Base-by-base conservation (phyloP, 2,113 vertebrate genomes). In the Phylloscopus trochiloides region DNA sequence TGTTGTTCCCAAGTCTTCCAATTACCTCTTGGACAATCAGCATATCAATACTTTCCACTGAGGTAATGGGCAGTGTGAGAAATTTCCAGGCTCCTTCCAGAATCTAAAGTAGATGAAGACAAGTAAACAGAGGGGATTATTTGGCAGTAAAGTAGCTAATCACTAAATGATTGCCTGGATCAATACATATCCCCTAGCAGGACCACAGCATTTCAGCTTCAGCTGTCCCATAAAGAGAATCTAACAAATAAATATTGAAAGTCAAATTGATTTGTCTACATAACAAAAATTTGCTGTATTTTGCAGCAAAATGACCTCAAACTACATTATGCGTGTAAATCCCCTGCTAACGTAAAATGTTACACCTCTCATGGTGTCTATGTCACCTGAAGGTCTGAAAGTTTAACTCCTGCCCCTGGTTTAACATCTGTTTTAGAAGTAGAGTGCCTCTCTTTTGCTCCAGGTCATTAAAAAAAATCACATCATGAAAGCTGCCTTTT, bases 1-100 rank as follows among this genome's bases (percentile, higher is more conserved):
- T 54, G 42, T 36, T 70, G 42, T 81, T 54, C 15, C 36, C 79
- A 90, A 67, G 65, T 76, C 43, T 74, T 88, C 86, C 9, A 6
- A 75, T 90, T 62, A n/a, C 88, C 63, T 90, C 81, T 86, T 65
- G 42, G 62, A 92, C 81, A 94, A 92, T 97, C 95, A 96, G 74
- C 79, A 74, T 97, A 96, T 95, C 97, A 91, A 71, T 97, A 96
- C 79, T 95, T 97, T 86, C 84, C 95, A 96, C 94, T 96, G 95
- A 77, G 24, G 74, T 93, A 97, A 97, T 96, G 86, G 90, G 29
- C 73, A 94, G 36, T 58, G 40, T 54, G 51, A 79, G 71, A 86
- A 91, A 55, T 86, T 91, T 82, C 55, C 87, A 92, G 86, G 24
- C 86, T 92, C 58, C 74, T 94, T 82, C 77, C 76, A 82, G 86